Conservation (phyloP, 1,140 invertebrate genomes). For the Drosophila sturtevanti region DNA sequence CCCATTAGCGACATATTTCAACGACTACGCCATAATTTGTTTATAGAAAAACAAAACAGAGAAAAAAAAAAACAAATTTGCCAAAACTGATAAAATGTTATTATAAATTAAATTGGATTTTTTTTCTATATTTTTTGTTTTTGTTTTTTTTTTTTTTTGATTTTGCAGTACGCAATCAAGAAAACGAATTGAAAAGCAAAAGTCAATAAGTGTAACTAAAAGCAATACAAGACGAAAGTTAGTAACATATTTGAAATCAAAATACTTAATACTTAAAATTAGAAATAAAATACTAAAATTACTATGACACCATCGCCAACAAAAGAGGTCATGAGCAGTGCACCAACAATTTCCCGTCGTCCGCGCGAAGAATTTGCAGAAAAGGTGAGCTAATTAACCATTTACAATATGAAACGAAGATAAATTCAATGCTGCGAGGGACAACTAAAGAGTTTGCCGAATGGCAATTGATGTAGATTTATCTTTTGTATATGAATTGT, state of each 20-base stretch:
- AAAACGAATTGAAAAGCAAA: constrained; percentile 27
- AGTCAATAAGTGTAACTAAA: constrained; percentile 54
- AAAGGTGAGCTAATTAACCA: constrained; percentile 60
- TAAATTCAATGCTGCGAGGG: constrained; percentile 5
- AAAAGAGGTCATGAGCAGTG: constrained; percentile 71
- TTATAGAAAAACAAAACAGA: constrained; percentile 41
- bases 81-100: constrained; percentile 60
- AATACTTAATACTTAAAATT: not conserved
- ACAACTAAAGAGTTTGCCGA: not conserved
- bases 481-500: no score
- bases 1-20: constrained; percentile 56
- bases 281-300: constrained; percentile 6
- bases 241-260: constrained; percentile 7
- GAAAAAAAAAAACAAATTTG: constrained; percentile 11
- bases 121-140: constrained; percentile 28
- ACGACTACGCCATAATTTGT: constrained; percentile 67
- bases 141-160: constrained; percentile 8
- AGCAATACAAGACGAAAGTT: constrained; percentile 55
- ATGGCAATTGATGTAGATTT: no score
- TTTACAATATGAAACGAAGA: not conserved
- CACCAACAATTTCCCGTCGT: constrained; percentile 73
- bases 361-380: constrained; percentile 79
- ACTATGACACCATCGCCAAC: constrained; percentile 76
- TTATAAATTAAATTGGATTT: constrained; percentile 26
- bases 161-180: constrained; percentile 43